Evolutionary conservation across 2,113 vertebrate genomes (phyloP).

Genomic region (Pycnonotus jocosus): DNA sequence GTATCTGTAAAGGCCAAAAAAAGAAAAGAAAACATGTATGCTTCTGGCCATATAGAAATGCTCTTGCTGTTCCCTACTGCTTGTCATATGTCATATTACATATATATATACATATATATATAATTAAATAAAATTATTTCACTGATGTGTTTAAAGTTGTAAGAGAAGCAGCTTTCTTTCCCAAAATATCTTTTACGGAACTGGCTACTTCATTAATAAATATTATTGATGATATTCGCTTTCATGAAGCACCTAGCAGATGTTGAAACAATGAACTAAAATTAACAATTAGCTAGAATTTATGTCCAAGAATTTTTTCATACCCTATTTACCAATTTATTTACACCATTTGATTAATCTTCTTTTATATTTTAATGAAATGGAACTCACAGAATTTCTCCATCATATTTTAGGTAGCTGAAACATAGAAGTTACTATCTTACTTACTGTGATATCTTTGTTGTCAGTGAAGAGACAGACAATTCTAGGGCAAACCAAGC

Average conservation of each 20-base stretch:
- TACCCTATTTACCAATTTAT: not conserved
- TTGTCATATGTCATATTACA: not conserved
- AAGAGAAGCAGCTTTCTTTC: not conserved
- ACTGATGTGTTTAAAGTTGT: not conserved
- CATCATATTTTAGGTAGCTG: not conserved
- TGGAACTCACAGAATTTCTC: not conserved
- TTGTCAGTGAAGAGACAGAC: not conserved
- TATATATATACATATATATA: not conserved
- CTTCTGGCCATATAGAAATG: not conserved
- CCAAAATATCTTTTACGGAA: not conserved
- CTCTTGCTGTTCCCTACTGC: not conserved
- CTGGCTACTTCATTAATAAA: not conserved
- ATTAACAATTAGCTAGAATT: not conserved
- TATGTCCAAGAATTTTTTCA: not conserved
- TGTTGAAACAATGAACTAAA: not conserved
- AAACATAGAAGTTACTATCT: not conserved
- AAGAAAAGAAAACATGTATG: not conserved
- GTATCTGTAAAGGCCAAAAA: not conserved
- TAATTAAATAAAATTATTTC: not conserved
- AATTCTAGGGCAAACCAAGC: not conserved
- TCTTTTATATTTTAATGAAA: constrained; percentile 2
- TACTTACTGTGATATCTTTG: not conserved
- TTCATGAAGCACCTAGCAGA: not conserved
- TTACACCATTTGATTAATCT: not conserved
- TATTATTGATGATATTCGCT: not conserved